Percentiles rank a stretch among this genome's conserved stretches.
phyloP scores from a whole-genome alignment of 2,888 invertebrate genomes.

The Aspidiotus rigidus region DNA sequence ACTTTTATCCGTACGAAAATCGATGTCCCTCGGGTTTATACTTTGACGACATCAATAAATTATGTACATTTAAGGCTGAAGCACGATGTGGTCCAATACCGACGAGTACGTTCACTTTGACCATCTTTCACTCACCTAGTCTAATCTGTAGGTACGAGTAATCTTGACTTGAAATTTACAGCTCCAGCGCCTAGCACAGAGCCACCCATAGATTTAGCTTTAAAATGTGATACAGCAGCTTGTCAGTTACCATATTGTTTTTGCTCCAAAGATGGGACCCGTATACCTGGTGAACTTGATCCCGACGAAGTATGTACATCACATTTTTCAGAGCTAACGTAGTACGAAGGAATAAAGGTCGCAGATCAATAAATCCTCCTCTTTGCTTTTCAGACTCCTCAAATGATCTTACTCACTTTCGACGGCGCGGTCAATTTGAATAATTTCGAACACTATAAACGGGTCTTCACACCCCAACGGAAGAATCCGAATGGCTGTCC shows the following conservation, averaged over 20 bases:
- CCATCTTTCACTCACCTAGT: no score
- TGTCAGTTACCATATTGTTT: slow-evolving; percentile 82
- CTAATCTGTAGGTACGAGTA: no score
- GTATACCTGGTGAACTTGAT: slow-evolving; percentile 72
- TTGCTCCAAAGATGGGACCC: slow-evolving; percentile 83
- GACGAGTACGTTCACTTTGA: slow-evolving; percentile 59
- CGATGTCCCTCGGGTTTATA: slow-evolving; percentile 81
- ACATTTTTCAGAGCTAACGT: background rate
- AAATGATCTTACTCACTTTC: slow-evolving; percentile 85
- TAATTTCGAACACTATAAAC: slow-evolving; percentile 78
- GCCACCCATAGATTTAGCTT: slow-evolving; percentile 67
- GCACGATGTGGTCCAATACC: slow-evolving; percentile 83
- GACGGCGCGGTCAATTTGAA: slow-evolving; percentile 88
- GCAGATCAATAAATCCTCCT: background rate
- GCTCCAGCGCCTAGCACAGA: slow-evolving; percentile 75
- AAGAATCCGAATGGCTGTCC: slow-evolving; percentile 83
- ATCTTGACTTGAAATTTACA: slow-evolving; percentile 47
- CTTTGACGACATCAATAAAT: slow-evolving; percentile 77
- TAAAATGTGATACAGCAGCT: slow-evolving; percentile 63
- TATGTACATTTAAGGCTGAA: slow-evolving; percentile 80
- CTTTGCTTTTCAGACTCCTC: slow-evolving; percentile 60
- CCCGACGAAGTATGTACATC: slow-evolving; percentile 61
- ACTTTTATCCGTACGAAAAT: slow-evolving; percentile 76
- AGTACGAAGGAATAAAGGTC: background rate
- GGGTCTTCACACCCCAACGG: slow-evolving; percentile 69